phyloP scores from a whole-genome alignment of 2,113 vertebrate genomes.

The Mandrillus leucophaeus region DNA sequence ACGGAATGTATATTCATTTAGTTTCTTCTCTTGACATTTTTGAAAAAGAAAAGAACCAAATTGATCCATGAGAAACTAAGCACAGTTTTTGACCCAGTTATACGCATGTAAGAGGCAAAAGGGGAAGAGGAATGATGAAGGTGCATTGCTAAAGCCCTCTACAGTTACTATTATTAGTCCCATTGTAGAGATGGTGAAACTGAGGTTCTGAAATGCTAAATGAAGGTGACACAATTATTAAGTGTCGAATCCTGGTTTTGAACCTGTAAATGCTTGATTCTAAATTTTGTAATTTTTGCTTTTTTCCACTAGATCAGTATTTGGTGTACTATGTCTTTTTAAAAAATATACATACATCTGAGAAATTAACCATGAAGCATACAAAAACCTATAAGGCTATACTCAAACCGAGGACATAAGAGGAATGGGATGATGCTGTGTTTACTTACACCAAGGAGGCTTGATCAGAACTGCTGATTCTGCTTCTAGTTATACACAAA shows the following conservation, averaged over 20 bases:
- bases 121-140: neutral
- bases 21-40: slow-evolving; percentile 5
- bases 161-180: neutral
- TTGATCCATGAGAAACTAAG: neutral
- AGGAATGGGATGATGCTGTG: neutral
- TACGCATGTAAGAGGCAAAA: neutral
- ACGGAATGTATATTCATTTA: neutral
- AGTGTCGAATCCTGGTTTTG: neutral
- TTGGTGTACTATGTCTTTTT: neutral
- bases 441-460: neutral
- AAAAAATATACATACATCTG: neutral
- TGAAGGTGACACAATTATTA: neutral
- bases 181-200: neutral
- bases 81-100: neutral
- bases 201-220: neutral
- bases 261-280: neutral
- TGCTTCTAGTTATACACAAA: neutral
- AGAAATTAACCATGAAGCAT: neutral
- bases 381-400: neutral
- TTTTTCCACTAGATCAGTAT: neutral
- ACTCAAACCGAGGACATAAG: neutral
- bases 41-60: neutral
- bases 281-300: neutral
- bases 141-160: neutral
- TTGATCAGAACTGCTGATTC: neutral